Base-by-base conservation (phyloP, 2,888 invertebrate species). In the Drosophila aldrichi region DNA sequence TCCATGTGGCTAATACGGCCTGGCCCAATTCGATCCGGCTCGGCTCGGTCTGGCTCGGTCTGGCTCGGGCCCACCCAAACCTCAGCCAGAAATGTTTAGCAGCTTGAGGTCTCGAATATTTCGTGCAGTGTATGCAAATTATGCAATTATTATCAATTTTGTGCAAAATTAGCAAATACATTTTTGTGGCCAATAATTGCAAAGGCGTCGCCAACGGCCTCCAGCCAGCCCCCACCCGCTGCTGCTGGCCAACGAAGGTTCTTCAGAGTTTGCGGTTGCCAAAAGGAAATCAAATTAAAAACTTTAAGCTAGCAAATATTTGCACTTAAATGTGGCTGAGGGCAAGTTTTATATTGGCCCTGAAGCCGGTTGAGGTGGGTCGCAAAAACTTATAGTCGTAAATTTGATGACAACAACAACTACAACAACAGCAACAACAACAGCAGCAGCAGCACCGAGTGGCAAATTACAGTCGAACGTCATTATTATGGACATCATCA, bases 81-180 rank as follows among this genome's bases (percentile, higher is more conserved):
- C 25, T 14, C 8, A 16, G 52, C 18, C 18, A 14, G 20, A 52
- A 52, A 22, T 52, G 29, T 6, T 52, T 16, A 9, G 16, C 36
- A 22, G 51, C 54, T 55, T 29, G 40, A 55, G 40, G 54, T 40
- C 38, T 55, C n/a, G 49, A 22, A 29, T 65, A 68, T 63, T 77
- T 78, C 79, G 73, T 81, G 80, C 79, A 76, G 59, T 67, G 74
- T 77, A 77, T 82, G 82, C 82, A 79, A 82, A 81, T 79, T 74
- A 77, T 79, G 74, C 72, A 81, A 81, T 82, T 81, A 77, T 68
- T 70, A 81, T 79, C 80, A 81, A 81, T 79, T 77, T 81, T 68
- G 54, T 72, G 79, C 76, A 54, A 82, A 80, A 75, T 80, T 79
- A 72, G 82, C 82, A 79, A 75, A 78, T 81, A 79, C 52, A 68